Conservation (phyloP, 2,888 invertebrate species). For the Tricholauxania praeusta region DNA sequence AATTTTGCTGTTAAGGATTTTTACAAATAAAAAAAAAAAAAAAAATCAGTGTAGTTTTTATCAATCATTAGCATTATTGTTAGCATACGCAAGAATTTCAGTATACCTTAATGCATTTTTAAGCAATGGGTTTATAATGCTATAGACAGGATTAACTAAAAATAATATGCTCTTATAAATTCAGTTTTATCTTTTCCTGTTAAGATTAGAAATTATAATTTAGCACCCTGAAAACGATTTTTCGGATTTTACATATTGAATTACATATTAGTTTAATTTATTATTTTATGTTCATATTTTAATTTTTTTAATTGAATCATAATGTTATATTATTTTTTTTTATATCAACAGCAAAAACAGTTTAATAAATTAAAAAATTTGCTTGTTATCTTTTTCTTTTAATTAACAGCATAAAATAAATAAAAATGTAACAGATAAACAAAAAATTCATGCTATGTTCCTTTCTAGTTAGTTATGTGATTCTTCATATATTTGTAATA, state of each 20-base stretch:
- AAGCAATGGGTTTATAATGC: too few species aligned
- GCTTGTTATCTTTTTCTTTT: slow-evolving; percentile 40
- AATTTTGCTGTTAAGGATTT: background rate
- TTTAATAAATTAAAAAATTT: slow-evolving; percentile 40
- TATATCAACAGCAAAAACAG: slow-evolving; percentile 15
- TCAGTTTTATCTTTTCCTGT: too few species aligned
- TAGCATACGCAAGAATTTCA: too few species aligned
- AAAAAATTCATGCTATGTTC: slow-evolving; percentile 32
- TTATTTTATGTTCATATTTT: slow-evolving; percentile 42
- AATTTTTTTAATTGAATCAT: slow-evolving; percentile 36
- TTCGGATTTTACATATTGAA: slow-evolving; percentile 56
- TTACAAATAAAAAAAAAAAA: too few species aligned
- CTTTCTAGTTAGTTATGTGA: background rate
- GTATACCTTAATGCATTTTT: too few species aligned
- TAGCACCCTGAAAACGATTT: slow-evolving; percentile 69
- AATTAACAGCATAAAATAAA: slow-evolving; percentile 42
- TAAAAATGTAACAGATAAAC: slow-evolving; percentile 39
- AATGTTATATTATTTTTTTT: slow-evolving; percentile 4
- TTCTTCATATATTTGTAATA: background rate
- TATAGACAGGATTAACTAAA: too few species aligned
- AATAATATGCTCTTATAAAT: slow-evolving; percentile 13
- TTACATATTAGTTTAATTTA: slow-evolving; percentile 21
- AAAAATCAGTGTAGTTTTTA: background rate
- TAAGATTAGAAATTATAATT: slow-evolving; percentile 31
- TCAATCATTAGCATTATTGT: too few species aligned